A percentile compares a stretch with the other conserved stretches of the same genome.
Conservation (phyloP, 2,888 invertebrate genomes). For the Poecilobothrus nobilitatus region DNA sequence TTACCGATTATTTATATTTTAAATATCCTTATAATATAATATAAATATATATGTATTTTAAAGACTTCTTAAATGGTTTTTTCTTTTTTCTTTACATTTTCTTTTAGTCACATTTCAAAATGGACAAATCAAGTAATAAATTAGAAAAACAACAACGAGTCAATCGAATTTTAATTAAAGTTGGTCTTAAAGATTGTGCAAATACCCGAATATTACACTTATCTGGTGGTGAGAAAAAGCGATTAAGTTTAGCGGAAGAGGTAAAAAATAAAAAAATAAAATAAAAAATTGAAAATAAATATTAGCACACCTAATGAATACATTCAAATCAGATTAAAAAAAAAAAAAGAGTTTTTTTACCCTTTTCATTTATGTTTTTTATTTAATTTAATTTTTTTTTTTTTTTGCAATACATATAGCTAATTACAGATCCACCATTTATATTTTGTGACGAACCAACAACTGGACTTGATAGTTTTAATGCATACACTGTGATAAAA, state of each 20-base stretch:
- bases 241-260: conserved; percentile 80
- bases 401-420: conserved; percentile 43
- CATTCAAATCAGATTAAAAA: too few species aligned
- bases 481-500: conserved; percentile 70
- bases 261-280: conserved; percentile 38
- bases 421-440: conserved; percentile 78
- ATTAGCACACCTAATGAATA: neutral
- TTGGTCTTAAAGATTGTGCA: conserved; percentile 64
- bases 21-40: too few species aligned
- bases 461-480: conserved; percentile 84
- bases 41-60: too few species aligned
- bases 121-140: conserved; percentile 52
- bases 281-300: neutral
- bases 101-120: conserved; percentile 63
- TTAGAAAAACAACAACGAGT: conserved; percentile 36
- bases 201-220: conserved; percentile 65
- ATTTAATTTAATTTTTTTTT: too few species aligned
- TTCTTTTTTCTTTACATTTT: conserved; percentile 16
- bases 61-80: neutral
- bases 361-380: neutral
- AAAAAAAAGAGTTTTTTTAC: too few species aligned
- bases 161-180: conserved; percentile 44
- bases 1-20: too few species aligned
- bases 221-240: conserved; percentile 83
- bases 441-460: conserved; percentile 93